Percentiles rank a stretch among this genome's conserved stretches.
Evolutionary conservation across 2,888 invertebrate species (phyloP).

Genomic region (Cylindroiulus punctatus): DNA sequence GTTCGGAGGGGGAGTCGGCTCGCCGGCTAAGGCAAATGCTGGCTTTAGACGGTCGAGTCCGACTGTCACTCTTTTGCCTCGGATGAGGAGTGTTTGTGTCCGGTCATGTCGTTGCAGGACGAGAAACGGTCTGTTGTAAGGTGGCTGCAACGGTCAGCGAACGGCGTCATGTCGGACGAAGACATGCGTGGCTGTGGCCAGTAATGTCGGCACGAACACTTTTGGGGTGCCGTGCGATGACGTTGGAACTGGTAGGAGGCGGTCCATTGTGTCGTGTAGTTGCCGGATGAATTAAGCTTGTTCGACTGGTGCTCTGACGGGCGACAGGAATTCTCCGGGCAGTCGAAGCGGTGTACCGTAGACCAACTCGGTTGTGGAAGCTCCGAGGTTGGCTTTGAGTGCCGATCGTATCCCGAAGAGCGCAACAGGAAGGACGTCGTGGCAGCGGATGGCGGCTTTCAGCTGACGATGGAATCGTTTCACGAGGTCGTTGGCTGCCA

Average conservation of each 20-base stretch:
- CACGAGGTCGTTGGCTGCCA: neutral
- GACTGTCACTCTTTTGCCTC: neutral
- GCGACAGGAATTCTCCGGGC: neutral
- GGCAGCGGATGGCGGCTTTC: neutral
- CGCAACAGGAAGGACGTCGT: neutral
- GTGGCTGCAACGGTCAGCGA: neutral
- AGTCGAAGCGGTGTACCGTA: neutral
- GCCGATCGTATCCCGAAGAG: neutral
- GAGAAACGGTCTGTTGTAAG: neutral
- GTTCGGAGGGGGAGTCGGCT: no score
- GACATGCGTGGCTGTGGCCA: neutral
- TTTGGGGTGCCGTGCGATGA: conserved; percentile 57
- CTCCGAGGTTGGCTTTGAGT: neutral
- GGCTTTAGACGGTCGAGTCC: neutral
- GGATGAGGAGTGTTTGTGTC: neutral
- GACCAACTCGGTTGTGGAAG: neutral
- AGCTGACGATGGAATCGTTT: neutral
- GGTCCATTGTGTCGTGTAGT: no score
- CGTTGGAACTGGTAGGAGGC: neutral
- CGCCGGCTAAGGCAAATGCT: neutral
- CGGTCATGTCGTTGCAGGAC: neutral
- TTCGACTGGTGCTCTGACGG: neutral
- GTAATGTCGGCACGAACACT: neutral
- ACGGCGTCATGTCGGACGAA: neutral
- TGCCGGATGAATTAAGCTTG: neutral